Evolutionary conservation across 2,888 invertebrate genomes (phyloP), one percentile per base, ranked within the genome.

Genomic region (Lomographa bimaculata): DNA sequence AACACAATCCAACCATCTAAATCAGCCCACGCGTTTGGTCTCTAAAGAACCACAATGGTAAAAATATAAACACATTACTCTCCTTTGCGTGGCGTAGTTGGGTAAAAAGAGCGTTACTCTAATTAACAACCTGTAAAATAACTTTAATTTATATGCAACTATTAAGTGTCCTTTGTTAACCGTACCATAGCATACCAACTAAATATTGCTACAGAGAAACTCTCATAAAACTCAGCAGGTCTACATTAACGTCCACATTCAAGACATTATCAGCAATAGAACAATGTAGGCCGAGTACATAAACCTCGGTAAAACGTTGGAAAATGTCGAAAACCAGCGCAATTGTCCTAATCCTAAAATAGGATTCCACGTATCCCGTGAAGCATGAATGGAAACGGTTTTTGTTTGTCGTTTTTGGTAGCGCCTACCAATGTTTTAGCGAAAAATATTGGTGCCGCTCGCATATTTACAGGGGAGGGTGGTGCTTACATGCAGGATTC

Each of bases 341-440:
- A 46, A 53, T 50, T 43, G 36, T 48, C 38, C 37, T 47, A 41
- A 53, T 50, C 45, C 47, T 41, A 36, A 47, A 50, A 53, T 50
- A 46, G 53, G 50, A 53, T 53, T 50, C 47, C 36, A 30, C 44
- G 30, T 40, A 39, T 20, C 27, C 41, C 32, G 37, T 38, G 44
- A 45, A 45, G 49, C 46, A 43, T 52, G 46, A 46, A 52, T 49
- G 36, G 49, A 30, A 44, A 36, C 20, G 42, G 28, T 45, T 46
- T 46, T 36, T 36, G 46, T 46, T 21, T 40, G 44, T 42, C 39
- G 26, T 46, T 46, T 52, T 42, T 29, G 27, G 30, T 44, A 44
- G 46, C 25, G 35, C 53, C 53, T 46, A 47, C 43, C 46, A 48
- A 47, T 50, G 45, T 53, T 50, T 53, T 47, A 47, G 39, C 40